Evolutionary conservation across 1,140 invertebrate genomes (phyloP).

Genomic region (Lepidotrigona ventralis): DNA sequence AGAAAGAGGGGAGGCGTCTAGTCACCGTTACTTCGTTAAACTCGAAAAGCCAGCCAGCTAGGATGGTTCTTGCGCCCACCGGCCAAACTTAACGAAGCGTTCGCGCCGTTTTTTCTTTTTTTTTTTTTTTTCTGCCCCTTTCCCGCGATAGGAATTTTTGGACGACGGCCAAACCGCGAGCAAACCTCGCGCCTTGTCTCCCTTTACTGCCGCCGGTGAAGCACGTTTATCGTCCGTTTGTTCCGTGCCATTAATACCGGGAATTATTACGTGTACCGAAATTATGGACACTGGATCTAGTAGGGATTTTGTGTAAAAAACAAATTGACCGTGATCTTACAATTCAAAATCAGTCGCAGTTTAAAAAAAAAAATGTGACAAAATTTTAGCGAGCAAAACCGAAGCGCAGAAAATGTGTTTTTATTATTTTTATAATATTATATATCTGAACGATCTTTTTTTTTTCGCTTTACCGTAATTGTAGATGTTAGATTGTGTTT

Average conservation of each 20-base stretch:
- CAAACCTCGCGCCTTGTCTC: conserved; percentile 31
- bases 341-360: too few relatives aligned
- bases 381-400: too few relatives aligned
- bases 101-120: conserved; percentile 38
- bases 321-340: too few relatives aligned
- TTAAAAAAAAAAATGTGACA: too few relatives aligned
- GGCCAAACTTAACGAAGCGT: conserved; percentile 44
- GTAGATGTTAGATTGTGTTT: too few relatives aligned
- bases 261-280: conserved; percentile 10
- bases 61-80: conserved; percentile 10
- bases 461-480: too few relatives aligned
- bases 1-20: conserved; percentile 42
- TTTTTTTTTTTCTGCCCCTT: too few relatives aligned
- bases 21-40: conserved; percentile 67
- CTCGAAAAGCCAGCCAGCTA: conserved; percentile 45
- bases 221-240: conserved; percentile 5
- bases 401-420: too few relatives aligned
- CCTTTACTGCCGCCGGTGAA: background rate
- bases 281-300: too few relatives aligned
- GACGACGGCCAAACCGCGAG: conserved; percentile 4
- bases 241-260: background rate
- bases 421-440: too few relatives aligned
- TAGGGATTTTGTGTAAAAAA: too few relatives aligned
- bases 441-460: too few relatives aligned
- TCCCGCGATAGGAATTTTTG: conserved; percentile 7